Percentiles rank a stretch among this genome's conserved stretches.
These are phyloP conservation scores for Pristionchus japonicus DNA, from an alignment of 2,888 invertebrate genomes.

Conservation along the genomic window DNA sequence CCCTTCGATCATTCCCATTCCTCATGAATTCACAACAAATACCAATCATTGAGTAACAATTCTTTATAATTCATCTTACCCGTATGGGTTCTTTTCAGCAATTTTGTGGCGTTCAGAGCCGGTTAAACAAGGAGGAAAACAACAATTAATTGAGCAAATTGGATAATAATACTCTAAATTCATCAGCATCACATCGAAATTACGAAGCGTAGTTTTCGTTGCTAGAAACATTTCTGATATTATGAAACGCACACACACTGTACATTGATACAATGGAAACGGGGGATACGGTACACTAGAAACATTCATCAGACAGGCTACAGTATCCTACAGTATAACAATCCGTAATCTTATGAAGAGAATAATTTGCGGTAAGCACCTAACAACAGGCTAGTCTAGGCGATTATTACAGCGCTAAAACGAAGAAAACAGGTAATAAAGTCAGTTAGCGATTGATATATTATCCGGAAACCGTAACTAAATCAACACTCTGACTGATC, in stretches of 20 bases:
- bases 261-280: not conserved
- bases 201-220: not conserved
- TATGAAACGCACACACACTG: not conserved
- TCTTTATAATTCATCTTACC: not conserved
- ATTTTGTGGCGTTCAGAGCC: not conserved
- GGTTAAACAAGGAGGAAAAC: not conserved
- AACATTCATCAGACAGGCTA: not conserved
- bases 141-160: not conserved
- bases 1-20: no score
- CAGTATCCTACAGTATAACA: not conserved
- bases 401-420: not conserved
- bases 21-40: no score
- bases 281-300: no score
- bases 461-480: not conserved
- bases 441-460: no score
- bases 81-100: not conserved
- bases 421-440: not conserved
- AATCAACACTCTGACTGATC: not conserved
- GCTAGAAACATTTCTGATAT: not conserved
- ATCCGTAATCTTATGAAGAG: not conserved
- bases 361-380: not conserved
- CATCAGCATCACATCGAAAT: not conserved
- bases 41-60: no score
- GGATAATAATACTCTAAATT: not conserved
- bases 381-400: not conserved